Evolutionary conservation across 2,888 invertebrate species (phyloP).

Genomic region (Melinopterus prodromus): DNA sequence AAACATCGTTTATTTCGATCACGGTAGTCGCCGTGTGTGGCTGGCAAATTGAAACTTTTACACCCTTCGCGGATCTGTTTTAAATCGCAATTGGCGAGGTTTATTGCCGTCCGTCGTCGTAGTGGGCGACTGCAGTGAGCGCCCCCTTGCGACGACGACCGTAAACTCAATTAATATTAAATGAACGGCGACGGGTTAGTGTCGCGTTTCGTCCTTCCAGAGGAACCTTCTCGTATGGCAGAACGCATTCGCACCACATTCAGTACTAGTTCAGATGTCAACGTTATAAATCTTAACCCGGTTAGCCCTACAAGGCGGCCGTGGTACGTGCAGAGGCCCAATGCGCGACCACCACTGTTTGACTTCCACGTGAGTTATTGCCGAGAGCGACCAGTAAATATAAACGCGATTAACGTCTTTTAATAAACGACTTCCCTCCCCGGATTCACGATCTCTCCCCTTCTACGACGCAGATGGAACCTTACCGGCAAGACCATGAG

Average conservation of each 20-base stretch:
- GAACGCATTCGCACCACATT: slow-evolving; percentile 53
- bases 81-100: slow-evolving; percentile 4
- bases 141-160: slow-evolving; percentile 15
- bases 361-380: slow-evolving; percentile 58
- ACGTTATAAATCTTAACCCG: slow-evolving; percentile 57
- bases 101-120: neutral
- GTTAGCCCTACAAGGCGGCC: slow-evolving; percentile 51
- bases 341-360: slow-evolving; percentile 51
- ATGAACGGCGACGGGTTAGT: slow-evolving; percentile 26
- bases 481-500: neutral
- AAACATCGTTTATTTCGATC: slow-evolving; percentile 4
- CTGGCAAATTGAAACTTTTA: slow-evolving; percentile 4
- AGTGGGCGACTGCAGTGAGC: neutral
- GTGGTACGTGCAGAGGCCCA: slow-evolving; percentile 37
- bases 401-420: slow-evolving; percentile 59
- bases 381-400: slow-evolving; percentile 52
- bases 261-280: slow-evolving; percentile 53
- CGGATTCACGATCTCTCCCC: neutral
- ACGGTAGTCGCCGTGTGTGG: neutral
- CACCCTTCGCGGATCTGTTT: neutral
- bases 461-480: neutral
- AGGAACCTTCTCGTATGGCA: slow-evolving; percentile 10
- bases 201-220: slow-evolving; percentile 11
- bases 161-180: slow-evolving; percentile 31
- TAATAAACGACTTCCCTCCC: slow-evolving; percentile 48